These are phyloP conservation scores for Drosophila subobscura DNA, from an alignment of 1,140 invertebrate genomes.

Conservation along the genomic window DNA sequence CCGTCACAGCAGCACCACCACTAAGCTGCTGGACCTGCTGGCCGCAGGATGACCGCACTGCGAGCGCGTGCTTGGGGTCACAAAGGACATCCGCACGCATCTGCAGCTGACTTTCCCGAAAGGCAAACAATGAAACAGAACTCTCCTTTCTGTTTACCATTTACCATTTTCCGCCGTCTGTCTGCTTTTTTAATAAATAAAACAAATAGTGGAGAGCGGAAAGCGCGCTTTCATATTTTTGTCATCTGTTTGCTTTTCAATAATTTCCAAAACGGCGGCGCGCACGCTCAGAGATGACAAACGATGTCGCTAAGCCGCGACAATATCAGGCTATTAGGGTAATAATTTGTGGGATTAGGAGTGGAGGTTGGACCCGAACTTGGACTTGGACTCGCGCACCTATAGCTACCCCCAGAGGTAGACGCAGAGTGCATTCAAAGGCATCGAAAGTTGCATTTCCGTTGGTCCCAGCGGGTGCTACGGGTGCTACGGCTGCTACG, in stretches of 20 bases:
- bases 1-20: conserved; percentile 3
- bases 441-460: conserved; percentile 11
- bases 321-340: conserved; percentile 73
- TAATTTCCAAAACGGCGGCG: conserved; percentile 46
- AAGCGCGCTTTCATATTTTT: conserved; percentile 61
- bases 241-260: conserved; percentile 65
- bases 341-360: conserved; percentile 77
- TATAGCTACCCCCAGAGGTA: conserved; percentile 10
- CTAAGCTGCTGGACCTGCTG: conserved; percentile 56
- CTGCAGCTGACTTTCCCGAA: conserved; percentile 56
- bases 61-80: conserved; percentile 42
- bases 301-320: conserved; percentile 73
- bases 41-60: conserved; percentile 58
- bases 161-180: conserved; percentile 14
- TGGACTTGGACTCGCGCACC: neutral
- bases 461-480: conserved; percentile 54
- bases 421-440: neutral
- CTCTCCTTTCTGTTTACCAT: conserved; percentile 1
- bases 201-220: conserved; percentile 52
- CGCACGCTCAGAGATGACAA: conserved; percentile 51
- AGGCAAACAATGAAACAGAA: conserved; percentile 33
- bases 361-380: conserved; percentile 6
- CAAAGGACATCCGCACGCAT: conserved; percentile 37
- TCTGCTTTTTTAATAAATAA: conserved; percentile 60
- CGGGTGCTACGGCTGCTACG: conserved; percentile 33